Evolutionary conservation across 1,140 invertebrate genomes (phyloP).

Genomic region (Drusus annulatus): DNA sequence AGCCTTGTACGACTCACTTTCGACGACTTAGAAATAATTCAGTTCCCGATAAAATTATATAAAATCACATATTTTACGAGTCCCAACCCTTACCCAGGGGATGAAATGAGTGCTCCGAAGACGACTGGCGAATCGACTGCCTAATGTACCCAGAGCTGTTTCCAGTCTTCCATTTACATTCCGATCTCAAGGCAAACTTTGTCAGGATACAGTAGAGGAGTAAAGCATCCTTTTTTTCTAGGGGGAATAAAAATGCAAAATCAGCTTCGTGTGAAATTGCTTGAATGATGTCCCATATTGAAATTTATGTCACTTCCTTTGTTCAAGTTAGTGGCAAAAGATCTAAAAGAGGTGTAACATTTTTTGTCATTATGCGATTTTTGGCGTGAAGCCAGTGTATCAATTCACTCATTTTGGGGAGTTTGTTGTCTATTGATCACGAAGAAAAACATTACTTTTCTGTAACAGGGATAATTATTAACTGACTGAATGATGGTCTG

Average conservation of each 20-base stretch:
- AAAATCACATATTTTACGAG: not conserved
- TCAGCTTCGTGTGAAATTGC: slow-evolving; percentile 18
- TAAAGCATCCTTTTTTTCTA: not conserved
- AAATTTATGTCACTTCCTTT: slow-evolving; percentile 22
- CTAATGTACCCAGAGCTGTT: not conserved
- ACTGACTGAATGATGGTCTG: too few species aligned
- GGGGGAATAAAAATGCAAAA: slow-evolving; percentile 24
- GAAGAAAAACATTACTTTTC: too few species aligned
- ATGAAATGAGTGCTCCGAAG: slow-evolving; percentile 1
- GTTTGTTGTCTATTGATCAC: too few species aligned
- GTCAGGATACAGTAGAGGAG: not conserved
- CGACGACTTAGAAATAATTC: too few species aligned
- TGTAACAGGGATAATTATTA: too few species aligned
- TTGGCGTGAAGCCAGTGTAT: too few species aligned
- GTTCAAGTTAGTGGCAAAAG: not conserved
- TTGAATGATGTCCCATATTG: slow-evolving; percentile 29
- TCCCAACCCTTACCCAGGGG: not conserved
- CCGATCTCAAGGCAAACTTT: slow-evolving; percentile 32
- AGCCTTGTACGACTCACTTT: too few species aligned
- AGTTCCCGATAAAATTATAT: not conserved
- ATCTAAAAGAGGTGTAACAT: too few species aligned
- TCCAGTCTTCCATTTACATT: not conserved
- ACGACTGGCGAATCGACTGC: slow-evolving; percentile 1
- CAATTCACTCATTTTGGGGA: too few species aligned
- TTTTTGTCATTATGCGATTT: too few species aligned